Evolutionary conservation across 2,113 vertebrate genomes (phyloP).

Genomic region (Phasianus colchicus): DNA sequence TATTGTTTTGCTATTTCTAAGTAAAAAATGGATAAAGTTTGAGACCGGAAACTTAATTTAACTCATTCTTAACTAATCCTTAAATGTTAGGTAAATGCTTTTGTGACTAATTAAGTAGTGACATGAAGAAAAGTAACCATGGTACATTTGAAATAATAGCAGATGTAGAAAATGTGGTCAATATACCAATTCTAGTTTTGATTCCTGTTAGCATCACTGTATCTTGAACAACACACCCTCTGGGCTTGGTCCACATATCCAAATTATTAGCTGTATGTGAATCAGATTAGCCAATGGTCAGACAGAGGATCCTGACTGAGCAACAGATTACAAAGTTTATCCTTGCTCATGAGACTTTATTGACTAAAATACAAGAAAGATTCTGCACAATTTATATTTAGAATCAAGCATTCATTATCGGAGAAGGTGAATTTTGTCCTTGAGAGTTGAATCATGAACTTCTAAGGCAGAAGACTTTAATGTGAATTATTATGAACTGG

Average conservation of each 20-base stretch:
- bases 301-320: not conserved
- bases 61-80: not conserved
- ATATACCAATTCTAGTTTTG: not conserved
- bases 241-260: not conserved
- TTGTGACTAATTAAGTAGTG: not conserved
- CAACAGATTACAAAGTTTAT: not conserved
- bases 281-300: not conserved
- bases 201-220: rapidly evolving
- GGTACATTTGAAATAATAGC: not conserved
- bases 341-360: not conserved
- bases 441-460: not conserved
- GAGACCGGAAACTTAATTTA: not conserved
- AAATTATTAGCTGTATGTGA: not conserved
- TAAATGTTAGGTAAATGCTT: not conserved
- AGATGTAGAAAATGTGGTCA: not conserved
- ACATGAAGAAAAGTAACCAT: not conserved
- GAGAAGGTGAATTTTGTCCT: not conserved
- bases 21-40: not conserved
- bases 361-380: not conserved
- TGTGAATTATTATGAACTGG: not conserved
- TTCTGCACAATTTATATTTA: not conserved
- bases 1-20: not conserved
- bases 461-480: not conserved
- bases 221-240: not conserved
- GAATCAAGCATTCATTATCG: not conserved